Evolutionary conservation across 1,140 invertebrate species (phyloP).

Genomic region (Bombus cullumanus): DNA sequence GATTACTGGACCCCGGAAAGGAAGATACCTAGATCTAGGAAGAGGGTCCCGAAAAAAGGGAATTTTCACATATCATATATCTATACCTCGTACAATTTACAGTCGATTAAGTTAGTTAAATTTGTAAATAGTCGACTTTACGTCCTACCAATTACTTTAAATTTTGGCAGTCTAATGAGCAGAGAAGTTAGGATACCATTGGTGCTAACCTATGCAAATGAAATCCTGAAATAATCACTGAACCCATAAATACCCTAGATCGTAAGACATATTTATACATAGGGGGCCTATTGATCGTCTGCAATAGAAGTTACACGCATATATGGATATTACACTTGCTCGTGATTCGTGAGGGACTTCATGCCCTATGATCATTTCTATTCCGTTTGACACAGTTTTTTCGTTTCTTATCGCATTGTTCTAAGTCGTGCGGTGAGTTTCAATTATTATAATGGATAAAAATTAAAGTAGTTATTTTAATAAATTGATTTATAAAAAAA

Average conservation of each 20-base stretch:
- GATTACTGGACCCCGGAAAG: background rate
- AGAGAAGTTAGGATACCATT: background rate
- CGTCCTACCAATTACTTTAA: background rate
- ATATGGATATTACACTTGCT: background rate
- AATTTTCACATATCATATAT: too few relatives aligned
- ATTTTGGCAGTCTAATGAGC: background rate
- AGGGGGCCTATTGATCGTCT: constrained; percentile 44
- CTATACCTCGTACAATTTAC: too few relatives aligned
- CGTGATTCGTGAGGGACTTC: background rate
- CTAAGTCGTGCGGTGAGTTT: constrained; percentile 45
- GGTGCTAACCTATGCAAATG: background rate
- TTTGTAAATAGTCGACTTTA: too few relatives aligned
- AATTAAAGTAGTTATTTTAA: background rate
- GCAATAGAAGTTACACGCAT: background rate
- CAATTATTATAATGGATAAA: constrained; percentile 10
- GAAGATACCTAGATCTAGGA: background rate
- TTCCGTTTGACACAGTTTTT: background rate
- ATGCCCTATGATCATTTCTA: background rate
- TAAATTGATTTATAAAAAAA: background rate
- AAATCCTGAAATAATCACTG: background rate
- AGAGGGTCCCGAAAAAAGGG: background rate
- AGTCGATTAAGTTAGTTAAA: too few relatives aligned
- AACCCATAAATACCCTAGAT: constrained; percentile 22
- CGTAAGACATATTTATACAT: background rate
- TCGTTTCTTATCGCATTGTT: constrained; percentile 23